phyloP scores from a whole-genome alignment of 1,140 invertebrate species.

The Megathymus violae region DNA sequence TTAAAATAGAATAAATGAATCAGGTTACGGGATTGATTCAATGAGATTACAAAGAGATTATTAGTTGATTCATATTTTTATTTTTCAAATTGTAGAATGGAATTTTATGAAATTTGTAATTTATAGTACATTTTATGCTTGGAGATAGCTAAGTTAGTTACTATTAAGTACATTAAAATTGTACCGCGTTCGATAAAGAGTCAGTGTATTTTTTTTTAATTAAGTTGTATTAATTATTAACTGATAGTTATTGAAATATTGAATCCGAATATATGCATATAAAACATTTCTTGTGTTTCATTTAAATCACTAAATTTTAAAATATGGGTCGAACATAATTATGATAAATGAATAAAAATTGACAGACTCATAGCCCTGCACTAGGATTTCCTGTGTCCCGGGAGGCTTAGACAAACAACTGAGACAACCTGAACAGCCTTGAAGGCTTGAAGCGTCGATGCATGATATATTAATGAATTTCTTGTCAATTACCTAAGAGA shows the following conservation, averaged over 20 bases:
- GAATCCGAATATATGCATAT: constrained; percentile 82
- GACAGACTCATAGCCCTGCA: no score
- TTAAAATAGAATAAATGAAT: constrained; percentile 34
- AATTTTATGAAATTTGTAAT: constrained; percentile 76
- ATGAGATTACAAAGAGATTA: constrained; percentile 59
- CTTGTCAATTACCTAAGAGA: no score
- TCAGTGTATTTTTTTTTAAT: constrained; percentile 79
- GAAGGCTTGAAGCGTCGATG: no score
- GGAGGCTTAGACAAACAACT: no score
- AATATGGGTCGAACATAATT: no score
- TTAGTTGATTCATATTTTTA: constrained; percentile 62
- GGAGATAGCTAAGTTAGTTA: constrained; percentile 76
- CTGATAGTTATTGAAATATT: constrained; percentile 79
- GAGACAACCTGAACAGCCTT: no score
- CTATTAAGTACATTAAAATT: constrained; percentile 57
- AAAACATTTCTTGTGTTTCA: constrained; percentile 69
- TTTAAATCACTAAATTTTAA: constrained; percentile 25
- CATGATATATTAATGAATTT: no score
- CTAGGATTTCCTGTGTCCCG: no score
- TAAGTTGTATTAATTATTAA: constrained; percentile 78
- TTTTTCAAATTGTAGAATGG: constrained; percentile 60
- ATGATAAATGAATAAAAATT: no score
- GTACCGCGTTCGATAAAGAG: constrained; percentile 63
- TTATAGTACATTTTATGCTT: constrained; percentile 77
- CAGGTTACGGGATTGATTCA: constrained; percentile 20